Evolutionary conservation across 2,113 vertebrate genomes (phyloP).

Genomic region (Poecile atricapillus): DNA sequence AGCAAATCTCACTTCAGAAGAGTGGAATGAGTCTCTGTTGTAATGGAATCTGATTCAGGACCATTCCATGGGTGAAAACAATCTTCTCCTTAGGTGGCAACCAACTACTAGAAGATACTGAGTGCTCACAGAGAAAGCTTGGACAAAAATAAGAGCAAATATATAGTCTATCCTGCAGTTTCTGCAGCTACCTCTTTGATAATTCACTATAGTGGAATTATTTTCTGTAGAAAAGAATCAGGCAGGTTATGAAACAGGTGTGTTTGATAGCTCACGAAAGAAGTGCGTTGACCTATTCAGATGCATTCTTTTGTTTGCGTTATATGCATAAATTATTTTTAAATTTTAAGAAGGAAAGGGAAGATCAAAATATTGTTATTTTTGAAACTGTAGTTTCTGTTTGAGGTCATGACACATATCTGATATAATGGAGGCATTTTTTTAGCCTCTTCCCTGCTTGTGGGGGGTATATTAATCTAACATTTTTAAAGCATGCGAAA

Average conservation of each 20-base stretch:
- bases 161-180: not conserved
- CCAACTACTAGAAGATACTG: not conserved
- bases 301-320: not conserved
- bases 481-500: not conserved
- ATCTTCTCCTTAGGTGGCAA: not conserved
- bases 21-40: not conserved
- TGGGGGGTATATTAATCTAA: rapidly evolving
- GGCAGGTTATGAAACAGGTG: not conserved
- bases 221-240: not conserved
- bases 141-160: not conserved
- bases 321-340: not conserved
- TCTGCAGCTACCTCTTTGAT: not conserved
- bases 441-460: not conserved
- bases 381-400: not conserved
- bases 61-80: not conserved
- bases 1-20: not conserved
- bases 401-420: not conserved
- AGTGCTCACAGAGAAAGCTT: not conserved
- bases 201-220: not conserved
- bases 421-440: not conserved
- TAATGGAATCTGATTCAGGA: not conserved
- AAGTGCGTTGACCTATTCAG: not conserved
- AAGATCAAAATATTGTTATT: not conserved
- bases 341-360: not conserved
- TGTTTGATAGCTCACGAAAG: not conserved